Evolutionary conservation across 2,888 invertebrate species (phyloP), one percentile per base, ranked within the genome.

Genomic region (Callyntrura sp.): DNA sequence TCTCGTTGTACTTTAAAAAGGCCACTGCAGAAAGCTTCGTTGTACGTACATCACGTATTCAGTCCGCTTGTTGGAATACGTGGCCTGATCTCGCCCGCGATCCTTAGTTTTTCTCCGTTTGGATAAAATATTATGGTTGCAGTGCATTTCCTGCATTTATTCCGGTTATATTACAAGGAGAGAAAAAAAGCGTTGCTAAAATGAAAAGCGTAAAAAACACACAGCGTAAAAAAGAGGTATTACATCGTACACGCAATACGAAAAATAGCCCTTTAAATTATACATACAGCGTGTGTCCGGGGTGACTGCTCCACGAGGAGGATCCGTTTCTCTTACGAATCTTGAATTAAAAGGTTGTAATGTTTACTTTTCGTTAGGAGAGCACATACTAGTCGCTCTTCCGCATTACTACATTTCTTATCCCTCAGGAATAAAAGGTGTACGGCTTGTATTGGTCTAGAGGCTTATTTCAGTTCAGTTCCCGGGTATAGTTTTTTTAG

Each of bases 261-360:
- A 25, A 45, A n/a, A 76, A 35, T 60, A 81, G 57, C 76, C 68
- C 55, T 68, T 20, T 68, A 60, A 81, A 81, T 57, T 81, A 81
- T 28, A 85, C 57, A 86, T 79, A n/a, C n/a, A 48, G 57, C 62
- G 17, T 73, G 55, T 43, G 86, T 79, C 79, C 65, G 79, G 51
- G 78, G 25, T 85, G 85, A 86, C 68, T 86, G 79, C 76, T 76
- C 51, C 51, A 76, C 76, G 28, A 84, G 84, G 68, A 78, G 84
- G 78, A 84, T 89, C 83, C 78, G 78, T 82, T 62, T 89, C 88
- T 78, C 88, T 76, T 83, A 28, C 62, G 76, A 62, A 88, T 90
- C 89, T 90, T 90, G 89, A 90, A 90, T 90, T 90, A 90, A 90
- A 90, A 81, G 85, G 85, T 90, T 90, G 84, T 89, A 89, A 89